phyloP scores from a whole-genome alignment of 2,888 invertebrate species.

The Nasonovia ribisnigri region DNA sequence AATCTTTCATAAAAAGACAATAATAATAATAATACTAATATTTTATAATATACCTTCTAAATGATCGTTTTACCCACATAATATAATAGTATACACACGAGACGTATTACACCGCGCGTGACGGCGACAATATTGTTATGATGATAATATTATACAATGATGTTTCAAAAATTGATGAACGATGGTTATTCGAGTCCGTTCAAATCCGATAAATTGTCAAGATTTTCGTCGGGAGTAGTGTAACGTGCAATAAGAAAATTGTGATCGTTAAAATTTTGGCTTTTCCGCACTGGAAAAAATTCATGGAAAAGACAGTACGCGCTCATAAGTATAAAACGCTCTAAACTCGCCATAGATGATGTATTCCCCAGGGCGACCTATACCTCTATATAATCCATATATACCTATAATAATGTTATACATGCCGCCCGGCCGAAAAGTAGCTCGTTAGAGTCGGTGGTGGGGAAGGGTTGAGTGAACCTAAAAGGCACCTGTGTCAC shows the following conservation, averaged over 20 bases:
- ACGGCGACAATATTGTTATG: neutral
- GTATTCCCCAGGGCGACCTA: neutral
- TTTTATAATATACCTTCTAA: neutral
- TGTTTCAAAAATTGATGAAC: neutral
- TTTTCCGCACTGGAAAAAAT: neutral
- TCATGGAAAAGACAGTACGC: neutral
- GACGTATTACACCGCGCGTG: neutral
- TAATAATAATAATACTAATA: neutral
- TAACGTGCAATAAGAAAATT: neutral
- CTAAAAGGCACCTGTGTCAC: constrained; percentile 59
- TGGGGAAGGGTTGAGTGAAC: constrained; percentile 32
- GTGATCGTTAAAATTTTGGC: neutral
- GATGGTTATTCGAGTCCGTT: neutral
- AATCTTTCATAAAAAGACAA: neutral
- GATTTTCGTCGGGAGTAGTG: neutral
- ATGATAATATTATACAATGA: neutral
- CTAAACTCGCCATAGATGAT: neutral
- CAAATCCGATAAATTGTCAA: neutral
- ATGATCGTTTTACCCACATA: neutral
- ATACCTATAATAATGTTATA: neutral
- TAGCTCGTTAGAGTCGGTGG: neutral
- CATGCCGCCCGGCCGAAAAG: constrained; percentile 16
- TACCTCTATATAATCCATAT: neutral
- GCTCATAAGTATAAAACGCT: neutral
- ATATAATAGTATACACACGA: neutral